Base-by-base conservation (phyloP, 2,797 vertebrate genomes). In the Iguana delicatissima region DNA sequence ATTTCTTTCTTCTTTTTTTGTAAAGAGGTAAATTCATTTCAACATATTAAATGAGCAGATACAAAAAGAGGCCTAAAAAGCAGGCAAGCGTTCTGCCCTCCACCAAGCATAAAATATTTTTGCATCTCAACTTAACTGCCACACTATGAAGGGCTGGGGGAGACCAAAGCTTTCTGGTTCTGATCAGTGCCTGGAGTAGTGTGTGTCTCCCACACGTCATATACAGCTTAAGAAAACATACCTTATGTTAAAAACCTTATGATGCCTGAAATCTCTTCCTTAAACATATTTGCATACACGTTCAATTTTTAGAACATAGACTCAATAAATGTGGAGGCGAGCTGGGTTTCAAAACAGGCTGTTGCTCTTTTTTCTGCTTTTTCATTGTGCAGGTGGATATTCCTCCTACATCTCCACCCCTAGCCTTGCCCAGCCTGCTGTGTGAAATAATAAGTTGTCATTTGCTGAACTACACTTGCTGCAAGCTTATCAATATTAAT, bases 401-500 rank as follows among this genome's bases (percentile, higher is more conserved):
- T 85, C 83, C 80, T 87, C 50, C n/a, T 42, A 22, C 29, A 16
- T 80, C 55, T 42, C 59, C 86, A 42, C 69, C 89, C 59, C 93
- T 91, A 85, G 74, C 38, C 76, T 82, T 90, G 67, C 90, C 90
- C 89, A 9, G 0, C 87, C 74, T 91, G 74, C 93, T 94, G 89
- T 85, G 90, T 92, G 80, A 92, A 87, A 89, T 80, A 84, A 91
- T 92, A 94, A 92, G 93, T 91, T 94, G 91, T 90, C 92, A 91
- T 93, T 93, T 94, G 86, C 94, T 94, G 94, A 96, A 93, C 93
- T 92, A 93, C 93, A 89, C 90, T 89, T 1, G 93, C 92, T 86
- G 95, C 90, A 87, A 94, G 95, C 95, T 95, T 92, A 96, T 96
- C 96, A 95, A 96, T 96, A 96, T 96, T 96, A 95, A 96, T 96